Evolutionary conservation across 2,113 vertebrate species (phyloP).

Genomic region (Solea senegalensis): DNA sequence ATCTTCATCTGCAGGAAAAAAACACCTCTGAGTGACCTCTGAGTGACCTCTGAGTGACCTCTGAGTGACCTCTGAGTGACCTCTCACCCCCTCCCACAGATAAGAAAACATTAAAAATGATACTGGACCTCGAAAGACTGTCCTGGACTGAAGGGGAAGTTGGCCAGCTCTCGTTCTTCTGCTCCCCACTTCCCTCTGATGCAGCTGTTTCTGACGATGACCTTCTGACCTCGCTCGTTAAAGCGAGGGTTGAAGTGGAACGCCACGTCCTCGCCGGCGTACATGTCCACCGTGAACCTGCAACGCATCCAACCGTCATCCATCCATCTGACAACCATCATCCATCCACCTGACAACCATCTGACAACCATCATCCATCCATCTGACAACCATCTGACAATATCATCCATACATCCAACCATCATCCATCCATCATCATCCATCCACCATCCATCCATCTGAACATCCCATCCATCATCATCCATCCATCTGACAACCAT

Average conservation of each 20-base stretch:
- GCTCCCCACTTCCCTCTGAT: conserved; percentile 41
- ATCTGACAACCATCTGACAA: not conserved
- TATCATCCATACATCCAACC: too few species aligned
- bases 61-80: not conserved
- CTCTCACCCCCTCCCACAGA: not conserved
- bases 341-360: conserved; percentile 27
- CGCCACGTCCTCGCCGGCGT: not conserved
- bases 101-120: not conserved
- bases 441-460: too few species aligned
- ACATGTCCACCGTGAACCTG: conserved; percentile 59
- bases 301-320: not conserved
- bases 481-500: not conserved
- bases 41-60: too few species aligned
- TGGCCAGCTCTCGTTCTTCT: conserved; percentile 35
- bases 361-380: not conserved
- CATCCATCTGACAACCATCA: not conserved
- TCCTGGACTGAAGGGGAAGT: conserved; percentile 56
- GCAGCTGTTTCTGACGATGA: conserved; percentile 59
- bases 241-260: conserved; percentile 74
- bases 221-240: conserved; percentile 32
- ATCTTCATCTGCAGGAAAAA: conserved; percentile 63
- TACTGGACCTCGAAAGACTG: conserved; percentile 53
- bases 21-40: too few species aligned
- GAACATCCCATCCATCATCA: not conserved
- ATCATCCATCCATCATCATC: not conserved